These are phyloP conservation scores for Macrotis lagotis DNA, from an alignment of 2,113 vertebrate species.

Conservation along the genomic window DNA sequence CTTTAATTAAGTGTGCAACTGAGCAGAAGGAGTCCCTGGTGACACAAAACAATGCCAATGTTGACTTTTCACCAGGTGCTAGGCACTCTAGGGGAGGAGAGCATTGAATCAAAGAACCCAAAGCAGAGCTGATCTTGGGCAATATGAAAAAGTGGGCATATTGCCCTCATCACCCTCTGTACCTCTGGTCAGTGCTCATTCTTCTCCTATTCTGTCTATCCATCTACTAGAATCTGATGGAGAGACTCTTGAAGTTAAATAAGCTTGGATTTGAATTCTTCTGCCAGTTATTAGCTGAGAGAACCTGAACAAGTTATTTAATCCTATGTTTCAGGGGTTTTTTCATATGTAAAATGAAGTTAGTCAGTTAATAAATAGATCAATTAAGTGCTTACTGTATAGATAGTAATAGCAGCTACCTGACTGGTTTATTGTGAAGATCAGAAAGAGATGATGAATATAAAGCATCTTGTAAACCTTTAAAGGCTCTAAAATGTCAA, in stretches of 20 bases:
- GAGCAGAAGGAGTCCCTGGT: background rate
- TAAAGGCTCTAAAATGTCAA: background rate
- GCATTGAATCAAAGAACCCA: background rate
- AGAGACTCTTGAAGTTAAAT: background rate
- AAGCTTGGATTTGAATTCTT: background rate
- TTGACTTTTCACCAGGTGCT: background rate
- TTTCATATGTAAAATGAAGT: background rate
- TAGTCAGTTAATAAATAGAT: background rate
- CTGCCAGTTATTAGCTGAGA: background rate
- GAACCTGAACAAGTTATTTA: background rate
- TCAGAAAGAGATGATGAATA: background rate
- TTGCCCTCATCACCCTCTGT: background rate
- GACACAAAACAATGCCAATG: background rate
- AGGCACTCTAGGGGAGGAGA: background rate
- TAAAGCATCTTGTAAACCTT: background rate
- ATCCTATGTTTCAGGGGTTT: background rate
- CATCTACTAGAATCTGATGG: background rate
- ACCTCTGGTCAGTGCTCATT: background rate
- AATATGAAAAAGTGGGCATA: background rate
- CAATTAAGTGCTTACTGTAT: background rate
- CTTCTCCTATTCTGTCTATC: background rate
- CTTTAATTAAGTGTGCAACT: background rate
- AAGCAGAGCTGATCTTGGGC: background rate
- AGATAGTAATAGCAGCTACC: background rate
- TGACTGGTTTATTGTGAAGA: background rate